Evolutionary conservation across 2,888 invertebrate genomes (phyloP).

Genomic region (Platerodrilus igneus): DNA sequence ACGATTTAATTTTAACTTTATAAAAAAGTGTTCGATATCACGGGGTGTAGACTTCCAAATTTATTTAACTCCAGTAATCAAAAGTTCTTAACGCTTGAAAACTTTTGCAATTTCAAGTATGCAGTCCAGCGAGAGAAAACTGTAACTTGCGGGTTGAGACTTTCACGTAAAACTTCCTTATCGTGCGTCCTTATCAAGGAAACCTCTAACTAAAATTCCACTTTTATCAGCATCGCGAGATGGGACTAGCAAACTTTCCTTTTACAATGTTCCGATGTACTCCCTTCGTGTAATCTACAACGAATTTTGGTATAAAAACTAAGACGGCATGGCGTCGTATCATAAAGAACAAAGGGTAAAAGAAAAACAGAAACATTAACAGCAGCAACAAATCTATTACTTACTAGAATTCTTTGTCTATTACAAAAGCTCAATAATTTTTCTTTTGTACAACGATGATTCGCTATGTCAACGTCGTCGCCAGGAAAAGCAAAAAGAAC

Average conservation of each 20-base stretch:
- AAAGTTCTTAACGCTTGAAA: constrained; percentile 30
- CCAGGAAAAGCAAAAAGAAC: constrained; percentile 19
- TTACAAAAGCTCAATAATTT: constrained; percentile 23
- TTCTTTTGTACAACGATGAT: constrained; percentile 24
- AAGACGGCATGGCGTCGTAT: too few species aligned
- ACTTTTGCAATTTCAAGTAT: constrained; percentile 31
- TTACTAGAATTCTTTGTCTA: constrained; percentile 23
- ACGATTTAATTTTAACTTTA: too few species aligned
- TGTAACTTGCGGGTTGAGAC: too few species aligned
- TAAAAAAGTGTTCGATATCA: too few species aligned
- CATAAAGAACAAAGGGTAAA: constrained; percentile 21
- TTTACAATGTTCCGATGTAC: too few species aligned
- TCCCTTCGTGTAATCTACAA: too few species aligned
- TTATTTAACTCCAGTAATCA: constrained; percentile 30
- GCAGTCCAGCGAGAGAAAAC: constrained; percentile 26
- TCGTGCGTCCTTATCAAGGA: too few species aligned
- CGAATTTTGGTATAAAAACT: too few species aligned
- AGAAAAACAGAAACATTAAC: constrained; percentile 24
- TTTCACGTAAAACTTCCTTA: too few species aligned
- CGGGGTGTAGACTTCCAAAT: constrained; percentile 20
- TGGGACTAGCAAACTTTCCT: too few species aligned
- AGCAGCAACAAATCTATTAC: constrained; percentile 26
- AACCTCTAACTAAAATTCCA: too few species aligned
- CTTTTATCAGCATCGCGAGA: too few species aligned
- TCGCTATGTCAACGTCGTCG: constrained; percentile 24